Evolutionary conservation across 2,797 vertebrate species (phyloP).

Genomic region (Allobates femoralis): DNA sequence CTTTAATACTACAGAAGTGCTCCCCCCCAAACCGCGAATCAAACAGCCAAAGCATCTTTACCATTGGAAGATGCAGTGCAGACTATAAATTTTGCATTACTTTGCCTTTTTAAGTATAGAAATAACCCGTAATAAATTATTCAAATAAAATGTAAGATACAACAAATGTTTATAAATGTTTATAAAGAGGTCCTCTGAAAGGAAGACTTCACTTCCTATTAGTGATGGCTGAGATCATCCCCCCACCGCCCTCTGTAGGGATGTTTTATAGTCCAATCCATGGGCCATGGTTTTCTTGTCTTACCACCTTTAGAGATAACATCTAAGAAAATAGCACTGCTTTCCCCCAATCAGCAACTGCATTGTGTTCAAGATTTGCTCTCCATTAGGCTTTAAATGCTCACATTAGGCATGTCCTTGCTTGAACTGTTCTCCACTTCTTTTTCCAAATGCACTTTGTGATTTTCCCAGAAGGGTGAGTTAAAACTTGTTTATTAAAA

Average conservation of each 20-base stretch:
- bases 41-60: conserved; percentile 65
- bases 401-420: conserved; percentile 45
- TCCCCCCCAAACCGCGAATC: conserved; percentile 62
- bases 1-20: conserved; percentile 65
- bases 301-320: background rate
- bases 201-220: conserved; percentile 55
- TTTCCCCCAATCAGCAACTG: background rate
- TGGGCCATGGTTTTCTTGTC: conserved; percentile 19
- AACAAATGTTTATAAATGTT: conserved; percentile 79
- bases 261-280: background rate
- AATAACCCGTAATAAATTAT: conserved; percentile 76
- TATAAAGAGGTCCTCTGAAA: conserved; percentile 75
- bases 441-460: conserved; percentile 31
- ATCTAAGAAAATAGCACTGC: background rate
- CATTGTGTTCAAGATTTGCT: conserved; percentile 20
- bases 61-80: conserved; percentile 69
- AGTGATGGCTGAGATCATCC: conserved; percentile 13
- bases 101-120: conserved; percentile 75
- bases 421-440: conserved; percentile 14
- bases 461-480: conserved; percentile 28
- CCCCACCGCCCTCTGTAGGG: background rate
- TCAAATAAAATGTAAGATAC: conserved; percentile 74
- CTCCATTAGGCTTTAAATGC: conserved; percentile 12
- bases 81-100: conserved; percentile 75
- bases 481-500: conserved; percentile 54